Conservation (phyloP, 2,888 invertebrate genomes). For the Idaea biselata region DNA sequence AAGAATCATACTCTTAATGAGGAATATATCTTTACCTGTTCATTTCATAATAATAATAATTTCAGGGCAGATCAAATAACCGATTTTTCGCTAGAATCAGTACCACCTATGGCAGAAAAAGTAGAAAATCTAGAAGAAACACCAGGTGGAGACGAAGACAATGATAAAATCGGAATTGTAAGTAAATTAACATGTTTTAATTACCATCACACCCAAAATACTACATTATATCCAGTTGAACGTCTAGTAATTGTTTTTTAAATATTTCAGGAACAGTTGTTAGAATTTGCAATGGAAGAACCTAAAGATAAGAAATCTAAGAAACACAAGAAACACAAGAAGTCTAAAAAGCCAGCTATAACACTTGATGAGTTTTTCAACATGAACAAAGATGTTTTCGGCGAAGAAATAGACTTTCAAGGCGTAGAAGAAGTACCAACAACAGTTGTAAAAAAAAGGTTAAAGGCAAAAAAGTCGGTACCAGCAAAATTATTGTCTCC, state of each 20-base stretch:
- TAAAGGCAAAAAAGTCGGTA: constrained; percentile 51
- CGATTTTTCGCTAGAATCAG: constrained; percentile 69
- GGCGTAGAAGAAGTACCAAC: constrained; percentile 74
- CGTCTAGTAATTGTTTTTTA: constrained; percentile 8
- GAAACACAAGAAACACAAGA: constrained; percentile 73
- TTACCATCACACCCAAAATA: background rate
- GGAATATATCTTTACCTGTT: background rate
- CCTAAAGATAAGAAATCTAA: constrained; percentile 55
- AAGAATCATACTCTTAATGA: too few relatives aligned
- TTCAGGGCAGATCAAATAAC: constrained; percentile 52
- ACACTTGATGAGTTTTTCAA: constrained; percentile 73
- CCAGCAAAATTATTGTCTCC: constrained; percentile 40
- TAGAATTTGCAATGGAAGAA: constrained; percentile 61
- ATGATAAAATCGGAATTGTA: constrained; percentile 53
- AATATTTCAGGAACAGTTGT: constrained; percentile 63
- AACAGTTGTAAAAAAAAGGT: constrained; percentile 56
- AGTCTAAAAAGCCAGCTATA: constrained; percentile 69
- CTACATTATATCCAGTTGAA: background rate
- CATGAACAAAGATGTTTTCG: constrained; percentile 76
- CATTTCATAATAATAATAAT: constrained; percentile 12
- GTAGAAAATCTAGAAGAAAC: constrained; percentile 47
- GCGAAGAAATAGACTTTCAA: constrained; percentile 68
- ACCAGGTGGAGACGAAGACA: constrained; percentile 12
- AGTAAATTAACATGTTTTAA: constrained; percentile 28
- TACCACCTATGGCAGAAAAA: constrained; percentile 67